Conservation (phyloP, 1,140 invertebrate species). For the Nymphalis io region DNA sequence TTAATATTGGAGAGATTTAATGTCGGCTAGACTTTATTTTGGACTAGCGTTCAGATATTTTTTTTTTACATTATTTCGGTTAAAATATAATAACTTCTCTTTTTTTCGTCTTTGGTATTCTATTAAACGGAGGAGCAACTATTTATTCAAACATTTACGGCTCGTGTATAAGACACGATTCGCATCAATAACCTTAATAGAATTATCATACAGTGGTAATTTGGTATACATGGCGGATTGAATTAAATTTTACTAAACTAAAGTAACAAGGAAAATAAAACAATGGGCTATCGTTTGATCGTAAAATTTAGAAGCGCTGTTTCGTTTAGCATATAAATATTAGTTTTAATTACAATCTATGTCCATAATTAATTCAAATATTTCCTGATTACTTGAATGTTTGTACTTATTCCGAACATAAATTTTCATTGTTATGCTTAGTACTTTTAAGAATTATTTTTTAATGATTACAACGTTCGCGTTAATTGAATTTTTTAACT, state of each 20-base stretch:
- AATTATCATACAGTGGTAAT: no score
- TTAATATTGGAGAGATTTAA: not conserved
- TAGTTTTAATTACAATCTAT: not conserved
- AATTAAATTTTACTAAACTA: no score
- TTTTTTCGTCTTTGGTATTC: no score
- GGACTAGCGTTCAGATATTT: not conserved
- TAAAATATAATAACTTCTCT: not conserved
- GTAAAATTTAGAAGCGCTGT: no score
- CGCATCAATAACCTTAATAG: no score
- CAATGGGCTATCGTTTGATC: no score
- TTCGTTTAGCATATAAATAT: not conserved
- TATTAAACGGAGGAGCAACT: no score
- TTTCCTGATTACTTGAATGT: not conserved
- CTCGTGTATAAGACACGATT: no score
- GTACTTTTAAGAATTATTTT: not conserved
- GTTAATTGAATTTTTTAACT: constrained; percentile 9
- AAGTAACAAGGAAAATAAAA: no score
- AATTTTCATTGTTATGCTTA: constrained; percentile 3
- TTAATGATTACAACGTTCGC: constrained; percentile 9
- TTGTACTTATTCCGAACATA: not conserved
- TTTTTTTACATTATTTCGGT: not conserved
- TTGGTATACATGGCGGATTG: no score
- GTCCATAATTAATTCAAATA: not conserved
- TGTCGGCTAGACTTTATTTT: not conserved
- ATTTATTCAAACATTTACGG: no score